These are phyloP conservation scores for Mustela lutreola DNA, from an alignment of 2,113 vertebrate species.

Conservation along the genomic window DNA sequence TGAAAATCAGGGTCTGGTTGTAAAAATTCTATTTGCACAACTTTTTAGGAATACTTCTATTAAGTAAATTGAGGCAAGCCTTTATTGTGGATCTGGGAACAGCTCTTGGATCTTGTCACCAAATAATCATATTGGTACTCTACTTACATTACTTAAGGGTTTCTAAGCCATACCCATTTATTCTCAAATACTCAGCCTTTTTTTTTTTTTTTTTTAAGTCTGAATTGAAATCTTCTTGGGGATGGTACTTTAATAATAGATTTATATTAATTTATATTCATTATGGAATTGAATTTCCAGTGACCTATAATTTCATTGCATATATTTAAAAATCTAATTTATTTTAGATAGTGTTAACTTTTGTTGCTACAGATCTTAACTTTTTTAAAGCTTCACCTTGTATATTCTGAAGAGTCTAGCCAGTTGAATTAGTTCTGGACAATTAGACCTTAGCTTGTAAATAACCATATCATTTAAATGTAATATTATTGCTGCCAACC, in stretches of 20 bases:
- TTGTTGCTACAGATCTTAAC: neutral
- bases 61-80: neutral
- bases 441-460: constrained; percentile 4
- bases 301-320: constrained; percentile 44
- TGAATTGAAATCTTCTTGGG: constrained; percentile 36
- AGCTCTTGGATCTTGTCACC: constrained; percentile 17
- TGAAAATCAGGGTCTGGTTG: neutral
- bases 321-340: constrained; percentile 65
- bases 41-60: neutral
- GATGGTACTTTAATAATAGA: constrained; percentile 55
- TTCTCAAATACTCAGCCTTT: constrained; percentile 15
- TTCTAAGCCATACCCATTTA: constrained; percentile 46
- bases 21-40: constrained; percentile 20
- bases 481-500: neutral
- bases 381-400: neutral
- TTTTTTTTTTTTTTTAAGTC: neutral
- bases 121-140: neutral
- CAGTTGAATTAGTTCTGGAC: neutral
- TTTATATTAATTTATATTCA: constrained; percentile 68
- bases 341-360: constrained; percentile 54
- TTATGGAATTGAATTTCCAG: constrained; percentile 44
- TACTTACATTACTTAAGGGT: neutral
- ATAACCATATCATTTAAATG: neutral
- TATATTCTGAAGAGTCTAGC: neutral
- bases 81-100: constrained; percentile 1